These are phyloP conservation scores for Lepisosteus osseus DNA, from an alignment of 2,113 vertebrate genomes.

Conservation along the genomic window DNA sequence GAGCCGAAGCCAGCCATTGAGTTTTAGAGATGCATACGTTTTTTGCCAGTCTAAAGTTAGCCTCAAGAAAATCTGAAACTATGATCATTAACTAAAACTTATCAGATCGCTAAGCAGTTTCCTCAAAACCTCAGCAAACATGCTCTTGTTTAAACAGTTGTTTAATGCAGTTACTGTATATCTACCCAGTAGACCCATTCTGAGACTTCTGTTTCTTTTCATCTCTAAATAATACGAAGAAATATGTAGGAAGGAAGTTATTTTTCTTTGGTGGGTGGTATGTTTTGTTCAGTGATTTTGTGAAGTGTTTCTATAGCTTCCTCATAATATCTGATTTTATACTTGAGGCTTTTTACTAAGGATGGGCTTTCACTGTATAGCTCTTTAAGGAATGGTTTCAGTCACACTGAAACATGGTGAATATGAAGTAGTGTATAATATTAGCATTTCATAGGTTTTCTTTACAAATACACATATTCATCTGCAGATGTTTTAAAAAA, in stretches of 20 bases:
- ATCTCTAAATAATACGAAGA: conserved; percentile 64
- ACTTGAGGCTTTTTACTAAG: too few relatives aligned
- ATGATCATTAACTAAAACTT: not conserved
- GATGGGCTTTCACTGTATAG: too few relatives aligned
- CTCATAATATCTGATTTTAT: too few relatives aligned
- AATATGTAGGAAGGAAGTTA: conserved; percentile 42
- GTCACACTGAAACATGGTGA: too few relatives aligned
- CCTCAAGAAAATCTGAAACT: conserved; percentile 50
- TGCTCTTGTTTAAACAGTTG: conserved; percentile 60
- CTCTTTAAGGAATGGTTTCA: too few relatives aligned
- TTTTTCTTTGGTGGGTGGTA: conserved; percentile 59
- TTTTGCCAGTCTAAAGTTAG: conserved; percentile 58
- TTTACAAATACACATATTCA: too few relatives aligned
- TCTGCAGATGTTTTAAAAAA: too few relatives aligned
- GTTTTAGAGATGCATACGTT: conserved; percentile 34
- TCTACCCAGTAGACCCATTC: conserved; percentile 65
- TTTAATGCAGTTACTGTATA: conserved; percentile 56
- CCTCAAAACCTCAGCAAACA: conserved; percentile 67
- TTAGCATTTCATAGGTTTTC: too few relatives aligned
- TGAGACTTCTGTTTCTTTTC: conserved; percentile 61
- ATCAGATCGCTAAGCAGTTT: conserved; percentile 77
- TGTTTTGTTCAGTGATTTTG: conserved; percentile 32
- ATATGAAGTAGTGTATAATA: too few relatives aligned
- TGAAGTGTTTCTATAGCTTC: too few relatives aligned
- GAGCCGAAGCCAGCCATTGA: too few relatives aligned